Percentiles rank a stretch among this genome's conserved stretches.
Conservation (phyloP, 2,113 vertebrate species). For the Coturnix japonica region DNA sequence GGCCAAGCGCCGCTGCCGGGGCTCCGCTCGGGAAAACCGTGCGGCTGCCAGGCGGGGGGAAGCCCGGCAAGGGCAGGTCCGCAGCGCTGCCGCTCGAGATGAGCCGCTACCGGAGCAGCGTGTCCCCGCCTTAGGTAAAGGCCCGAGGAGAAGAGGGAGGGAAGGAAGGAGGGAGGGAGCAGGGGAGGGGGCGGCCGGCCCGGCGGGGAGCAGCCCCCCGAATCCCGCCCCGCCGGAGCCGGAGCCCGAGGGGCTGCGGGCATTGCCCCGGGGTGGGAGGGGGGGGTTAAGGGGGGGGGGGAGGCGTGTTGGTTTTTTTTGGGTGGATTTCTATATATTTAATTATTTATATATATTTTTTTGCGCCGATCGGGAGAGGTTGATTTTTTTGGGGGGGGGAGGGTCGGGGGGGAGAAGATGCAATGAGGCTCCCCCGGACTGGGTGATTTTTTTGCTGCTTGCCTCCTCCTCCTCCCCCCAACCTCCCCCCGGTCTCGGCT, state of each 20-base stretch:
- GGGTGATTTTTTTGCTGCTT: constrained; percentile 18
- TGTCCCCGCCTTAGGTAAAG: constrained; percentile 50
- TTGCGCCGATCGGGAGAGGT: neutral
- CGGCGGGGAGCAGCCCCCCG: too few species aligned
- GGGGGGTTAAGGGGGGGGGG: too few species aligned
- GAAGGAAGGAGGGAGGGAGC: too few species aligned
- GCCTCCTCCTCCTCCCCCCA: neutral
- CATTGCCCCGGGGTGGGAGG: too few species aligned
- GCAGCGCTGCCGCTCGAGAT: constrained; percentile 24
- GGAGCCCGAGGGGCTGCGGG: too few species aligned
- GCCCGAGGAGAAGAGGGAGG: neutral
- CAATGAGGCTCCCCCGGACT: neutral
- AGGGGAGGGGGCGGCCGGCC: too few species aligned
- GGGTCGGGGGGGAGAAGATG: neutral
- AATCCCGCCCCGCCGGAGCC: too few species aligned
- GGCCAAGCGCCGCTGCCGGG: constrained; percentile 18
- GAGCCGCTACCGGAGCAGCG: constrained; percentile 37
- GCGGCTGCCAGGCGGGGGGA: neutral
- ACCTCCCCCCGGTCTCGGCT: neutral
- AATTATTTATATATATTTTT: neutral
- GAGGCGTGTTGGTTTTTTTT: too few species aligned
- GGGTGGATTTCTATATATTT: neutral
- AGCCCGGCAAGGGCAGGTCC: constrained; percentile 12
- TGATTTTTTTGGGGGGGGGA: neutral
- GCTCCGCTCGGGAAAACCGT: neutral